These are phyloP conservation scores for Melanophora roralis DNA, from an alignment of 2,888 invertebrate genomes.

Conservation along the genomic window DNA sequence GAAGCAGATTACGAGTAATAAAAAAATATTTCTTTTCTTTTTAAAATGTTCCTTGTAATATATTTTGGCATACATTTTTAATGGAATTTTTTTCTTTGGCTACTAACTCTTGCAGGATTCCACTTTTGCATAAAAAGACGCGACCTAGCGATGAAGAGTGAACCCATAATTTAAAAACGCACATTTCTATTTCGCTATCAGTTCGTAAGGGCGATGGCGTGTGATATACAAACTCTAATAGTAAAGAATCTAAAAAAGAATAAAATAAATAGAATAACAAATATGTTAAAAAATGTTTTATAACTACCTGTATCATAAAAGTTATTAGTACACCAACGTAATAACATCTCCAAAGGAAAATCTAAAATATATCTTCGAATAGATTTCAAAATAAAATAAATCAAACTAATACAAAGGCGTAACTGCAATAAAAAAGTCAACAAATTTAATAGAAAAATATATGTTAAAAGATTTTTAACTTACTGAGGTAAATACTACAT, in stretches of 20 bases:
- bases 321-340: constrained; percentile 70
- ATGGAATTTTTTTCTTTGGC: constrained; percentile 60
- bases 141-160: constrained; percentile 65
- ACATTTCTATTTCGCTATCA: constrained; percentile 55
- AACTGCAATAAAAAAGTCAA: constrained; percentile 65
- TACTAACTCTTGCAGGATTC: constrained; percentile 67
- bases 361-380: constrained; percentile 70
- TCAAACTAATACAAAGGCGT: constrained; percentile 66
- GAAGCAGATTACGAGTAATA: too few relatives aligned
- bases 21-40: background rate
- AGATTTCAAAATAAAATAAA: constrained; percentile 67
- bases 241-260: constrained; percentile 64
- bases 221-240: constrained; percentile 63
- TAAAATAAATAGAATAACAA: constrained; percentile 9
- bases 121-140: constrained; percentile 66
- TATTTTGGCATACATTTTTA: constrained; percentile 49
- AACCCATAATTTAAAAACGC: constrained; percentile 65
- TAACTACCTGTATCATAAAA: constrained; percentile 71
- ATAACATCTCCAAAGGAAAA: constrained; percentile 71
- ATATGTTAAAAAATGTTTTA: background rate
- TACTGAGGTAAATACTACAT: constrained; percentile 76
- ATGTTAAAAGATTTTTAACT: constrained; percentile 48
- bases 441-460: background rate
- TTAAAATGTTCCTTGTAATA: constrained; percentile 55
- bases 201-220: constrained; percentile 58